These are phyloP conservation scores for Euglossa dilemma DNA, from an alignment of 1,140 invertebrate species.

Conservation along the genomic window DNA sequence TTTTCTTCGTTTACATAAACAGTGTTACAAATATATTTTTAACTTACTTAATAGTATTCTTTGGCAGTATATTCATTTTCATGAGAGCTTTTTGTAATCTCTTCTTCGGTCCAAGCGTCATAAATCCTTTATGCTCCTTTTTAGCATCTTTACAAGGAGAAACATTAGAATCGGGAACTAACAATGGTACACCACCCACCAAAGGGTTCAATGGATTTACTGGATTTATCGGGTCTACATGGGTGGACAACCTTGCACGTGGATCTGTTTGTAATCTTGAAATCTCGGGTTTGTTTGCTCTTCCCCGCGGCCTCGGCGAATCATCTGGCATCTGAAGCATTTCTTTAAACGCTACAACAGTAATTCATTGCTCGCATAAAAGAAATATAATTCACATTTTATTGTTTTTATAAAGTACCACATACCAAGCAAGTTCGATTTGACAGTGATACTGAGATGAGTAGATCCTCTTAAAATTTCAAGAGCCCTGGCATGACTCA, in stretches of 20 bases:
- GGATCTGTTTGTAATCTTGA: constrained; percentile 86
- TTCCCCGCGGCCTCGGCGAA: constrained; percentile 87
- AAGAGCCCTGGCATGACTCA: constrained; percentile 93
- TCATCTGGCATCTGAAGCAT: constrained; percentile 94
- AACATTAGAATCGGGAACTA: constrained; percentile 77
- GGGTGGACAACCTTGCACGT: constrained; percentile 85
- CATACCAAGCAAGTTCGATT: constrained; percentile 94
- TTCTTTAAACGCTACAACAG: constrained; percentile 87
- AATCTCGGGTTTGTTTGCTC: constrained; percentile 84
- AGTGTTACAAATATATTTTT: neutral
- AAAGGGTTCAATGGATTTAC: constrained; percentile 77
- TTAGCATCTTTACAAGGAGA: constrained; percentile 84
- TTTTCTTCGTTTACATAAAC: neutral
- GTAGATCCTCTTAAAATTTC: constrained; percentile 97
- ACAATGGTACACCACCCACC: constrained; percentile 75
- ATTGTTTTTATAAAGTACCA: constrained; percentile 19
- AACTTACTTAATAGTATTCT: constrained; percentile 89
- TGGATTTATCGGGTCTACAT: constrained; percentile 80
- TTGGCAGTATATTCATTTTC: constrained; percentile 95
- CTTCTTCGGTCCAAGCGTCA: constrained; percentile 93
- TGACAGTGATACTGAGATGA: constrained; percentile 97
- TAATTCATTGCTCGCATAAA: constrained; percentile 53
- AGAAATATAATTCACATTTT: constrained; percentile 3
- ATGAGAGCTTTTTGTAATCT: constrained; percentile 93
- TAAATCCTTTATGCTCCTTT: constrained; percentile 91